phyloP scores from a whole-genome alignment of 2,113 vertebrate genomes.

The Ammodytes dubius region DNA sequence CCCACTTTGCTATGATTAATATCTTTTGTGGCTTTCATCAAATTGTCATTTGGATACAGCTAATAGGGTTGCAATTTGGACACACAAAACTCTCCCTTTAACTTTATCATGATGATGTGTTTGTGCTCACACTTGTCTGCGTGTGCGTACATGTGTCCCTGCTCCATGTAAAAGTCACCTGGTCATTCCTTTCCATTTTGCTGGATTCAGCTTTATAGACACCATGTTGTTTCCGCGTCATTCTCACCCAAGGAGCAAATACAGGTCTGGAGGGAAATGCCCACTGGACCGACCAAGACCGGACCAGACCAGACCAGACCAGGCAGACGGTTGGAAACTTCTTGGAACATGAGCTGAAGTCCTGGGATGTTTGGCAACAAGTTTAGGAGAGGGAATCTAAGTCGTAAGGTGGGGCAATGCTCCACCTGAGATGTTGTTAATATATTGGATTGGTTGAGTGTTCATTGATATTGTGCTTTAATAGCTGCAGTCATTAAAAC shows the following conservation, averaged over 20 bases:
- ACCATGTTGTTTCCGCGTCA: slow-evolving; percentile 53
- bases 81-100: background rate
- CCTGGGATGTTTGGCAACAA: slow-evolving; percentile 32
- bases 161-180: slow-evolving; percentile 40
- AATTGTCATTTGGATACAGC: slow-evolving; percentile 53
- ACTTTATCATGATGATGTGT: slow-evolving; percentile 5
- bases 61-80: slow-evolving; percentile 43
- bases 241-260: slow-evolving; percentile 29
- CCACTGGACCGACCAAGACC: slow-evolving; percentile 21
- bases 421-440: slow-evolving; percentile 30
- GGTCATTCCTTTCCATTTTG: slow-evolving; percentile 44
- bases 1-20: slow-evolving; percentile 58
- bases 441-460: slow-evolving; percentile 8
- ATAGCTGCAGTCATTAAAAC: slow-evolving; percentile 11
- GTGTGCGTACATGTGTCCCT: background rate
- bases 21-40: slow-evolving; percentile 66
- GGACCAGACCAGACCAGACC: slow-evolving; percentile 45
- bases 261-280: slow-evolving; percentile 7
- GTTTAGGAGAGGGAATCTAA: slow-evolving; percentile 28
- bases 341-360: slow-evolving; percentile 66
- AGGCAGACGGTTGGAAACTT: slow-evolving; percentile 50
- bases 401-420: background rate
- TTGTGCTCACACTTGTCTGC: slow-evolving; percentile 3
- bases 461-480: slow-evolving; percentile 45
- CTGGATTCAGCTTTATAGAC: slow-evolving; percentile 39